phyloP scores from a whole-genome alignment of 2,888 invertebrate genomes.

The Caenorhabditis sp. region DNA sequence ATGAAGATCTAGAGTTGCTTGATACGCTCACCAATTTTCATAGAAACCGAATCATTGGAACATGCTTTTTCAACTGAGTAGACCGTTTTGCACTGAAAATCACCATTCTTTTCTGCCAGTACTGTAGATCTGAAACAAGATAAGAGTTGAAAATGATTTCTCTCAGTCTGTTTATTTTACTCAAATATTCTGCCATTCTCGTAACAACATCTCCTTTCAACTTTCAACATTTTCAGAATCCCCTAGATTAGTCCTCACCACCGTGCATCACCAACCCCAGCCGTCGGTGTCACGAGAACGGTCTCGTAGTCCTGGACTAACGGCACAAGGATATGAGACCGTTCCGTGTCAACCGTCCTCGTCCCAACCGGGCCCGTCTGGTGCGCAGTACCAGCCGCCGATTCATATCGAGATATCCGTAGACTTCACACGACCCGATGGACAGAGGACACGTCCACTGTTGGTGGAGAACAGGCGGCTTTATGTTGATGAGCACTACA shows the following conservation, averaged over 20 bases:
- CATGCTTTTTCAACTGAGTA: no score
- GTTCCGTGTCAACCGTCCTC: constrained; percentile 61
- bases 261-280: constrained; percentile 27
- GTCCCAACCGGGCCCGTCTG: no score
- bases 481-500: constrained; percentile 83
- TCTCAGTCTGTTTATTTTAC: no score
- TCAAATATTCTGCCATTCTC: no score
- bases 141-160: no score
- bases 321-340: constrained; percentile 52
- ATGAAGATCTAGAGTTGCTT: no score
- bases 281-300: constrained; percentile 39
- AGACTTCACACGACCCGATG: constrained; percentile 82
- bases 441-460: constrained; percentile 80
- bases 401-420: constrained; percentile 76
- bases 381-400: constrained; percentile 49
- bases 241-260: constrained; percentile 21
- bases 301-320: constrained; percentile 59
- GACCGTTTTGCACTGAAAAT: no score
- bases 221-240: constrained; percentile 5
- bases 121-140: no score
- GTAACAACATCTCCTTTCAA: no score
- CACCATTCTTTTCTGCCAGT: no score
- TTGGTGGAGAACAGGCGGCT: constrained; percentile 81
- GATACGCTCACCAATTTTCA: no score
- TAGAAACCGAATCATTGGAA: no score